Conservation (phyloP, 2,888 invertebrate genomes). For the Ommatoiulus sabulosus region DNA sequence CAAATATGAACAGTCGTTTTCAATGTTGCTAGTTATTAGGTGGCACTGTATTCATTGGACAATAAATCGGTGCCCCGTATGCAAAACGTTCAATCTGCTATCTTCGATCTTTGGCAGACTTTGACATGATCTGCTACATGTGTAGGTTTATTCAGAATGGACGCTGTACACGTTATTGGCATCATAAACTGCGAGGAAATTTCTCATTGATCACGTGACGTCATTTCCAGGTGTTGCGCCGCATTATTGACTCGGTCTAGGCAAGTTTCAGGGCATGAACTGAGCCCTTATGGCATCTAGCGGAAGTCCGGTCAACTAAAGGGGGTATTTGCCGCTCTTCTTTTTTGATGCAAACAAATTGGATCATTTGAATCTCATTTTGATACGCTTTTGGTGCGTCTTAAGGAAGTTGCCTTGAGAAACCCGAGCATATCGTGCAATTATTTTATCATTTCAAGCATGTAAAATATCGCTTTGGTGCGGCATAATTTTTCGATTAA, state of each 20-base stretch:
- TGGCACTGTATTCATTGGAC: too few species aligned
- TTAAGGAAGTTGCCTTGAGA: slow-evolving; percentile 15
- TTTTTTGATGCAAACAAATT: too few species aligned
- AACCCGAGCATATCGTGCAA: not conserved
- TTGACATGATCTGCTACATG: not conserved
- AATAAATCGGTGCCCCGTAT: too few species aligned
- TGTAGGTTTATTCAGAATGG: not conserved
- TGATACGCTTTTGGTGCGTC: not conserved
- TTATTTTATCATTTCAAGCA: slow-evolving; percentile 13
- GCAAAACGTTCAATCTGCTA: not conserved
- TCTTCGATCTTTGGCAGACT: not conserved
- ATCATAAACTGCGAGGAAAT: not conserved
- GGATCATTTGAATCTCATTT: not conserved
- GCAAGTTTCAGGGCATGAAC: not conserved
- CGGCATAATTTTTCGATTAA: slow-evolving; percentile 8
- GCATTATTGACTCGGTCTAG: too few species aligned
- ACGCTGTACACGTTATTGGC: not conserved
- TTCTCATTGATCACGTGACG: not conserved
- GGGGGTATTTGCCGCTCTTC: too few species aligned
- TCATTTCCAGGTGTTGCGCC: not conserved
- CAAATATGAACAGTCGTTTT: too few species aligned
- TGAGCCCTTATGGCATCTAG: not conserved
- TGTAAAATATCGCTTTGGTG: slow-evolving; percentile 21
- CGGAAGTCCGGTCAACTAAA: not conserved
- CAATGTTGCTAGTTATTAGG: too few species aligned